Conservation (phyloP, 2,113 vertebrate genomes). For the Nansenia antarctica region DNA sequence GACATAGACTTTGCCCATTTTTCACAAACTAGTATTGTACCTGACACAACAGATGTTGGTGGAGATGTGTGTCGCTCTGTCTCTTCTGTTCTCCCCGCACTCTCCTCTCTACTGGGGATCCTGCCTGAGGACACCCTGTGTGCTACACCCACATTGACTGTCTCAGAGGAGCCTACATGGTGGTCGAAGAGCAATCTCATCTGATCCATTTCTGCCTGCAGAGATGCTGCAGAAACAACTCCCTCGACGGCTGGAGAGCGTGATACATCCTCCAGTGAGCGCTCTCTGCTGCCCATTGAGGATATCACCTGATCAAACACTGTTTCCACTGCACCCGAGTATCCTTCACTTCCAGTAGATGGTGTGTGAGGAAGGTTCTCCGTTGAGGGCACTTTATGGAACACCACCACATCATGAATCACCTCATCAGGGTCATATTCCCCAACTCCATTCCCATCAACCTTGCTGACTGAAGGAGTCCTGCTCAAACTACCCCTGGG, state of each 20-base stretch:
- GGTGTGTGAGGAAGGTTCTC: neutral
- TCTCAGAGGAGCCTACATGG: neutral
- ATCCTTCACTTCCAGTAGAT: neutral
- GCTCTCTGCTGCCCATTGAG: neutral
- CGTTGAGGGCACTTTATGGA: slow-evolving; percentile 6
- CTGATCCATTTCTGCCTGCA: neutral
- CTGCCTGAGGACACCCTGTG: neutral
- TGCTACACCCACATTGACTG: neutral
- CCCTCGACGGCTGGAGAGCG: neutral
- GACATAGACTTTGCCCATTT: no score
- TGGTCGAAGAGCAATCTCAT: neutral
- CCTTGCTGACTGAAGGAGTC: neutral
- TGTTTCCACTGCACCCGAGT: neutral
- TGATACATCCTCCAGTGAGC: neutral
- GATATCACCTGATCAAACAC: neutral
- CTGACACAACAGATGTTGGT: neutral
- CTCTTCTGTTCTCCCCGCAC: neutral
- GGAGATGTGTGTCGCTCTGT: slow-evolving; percentile 4
- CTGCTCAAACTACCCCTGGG: neutral
- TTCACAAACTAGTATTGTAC: neutral
- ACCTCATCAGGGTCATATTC: neutral
- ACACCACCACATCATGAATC: neutral
- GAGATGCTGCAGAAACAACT: neutral
- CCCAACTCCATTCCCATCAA: neutral
- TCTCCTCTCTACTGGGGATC: neutral